A percentile compares a stretch with the other conserved stretches of the same genome.
Conservation (phyloP, 2,888 invertebrate species). For the Himalopsyche tibetana region DNA sequence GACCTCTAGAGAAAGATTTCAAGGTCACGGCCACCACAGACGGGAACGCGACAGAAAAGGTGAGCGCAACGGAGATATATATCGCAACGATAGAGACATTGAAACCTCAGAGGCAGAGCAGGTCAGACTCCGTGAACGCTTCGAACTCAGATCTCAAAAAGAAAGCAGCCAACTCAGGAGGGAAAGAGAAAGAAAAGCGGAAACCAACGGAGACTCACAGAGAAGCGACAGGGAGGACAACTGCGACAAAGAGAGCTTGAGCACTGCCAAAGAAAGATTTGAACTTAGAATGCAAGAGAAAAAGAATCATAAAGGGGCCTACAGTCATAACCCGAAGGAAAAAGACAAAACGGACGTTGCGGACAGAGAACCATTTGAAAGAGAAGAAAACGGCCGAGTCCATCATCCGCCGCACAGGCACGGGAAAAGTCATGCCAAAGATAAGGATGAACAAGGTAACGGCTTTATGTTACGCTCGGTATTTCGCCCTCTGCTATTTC, state of each 20-base stretch:
- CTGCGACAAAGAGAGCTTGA: slow-evolving; percentile 53
- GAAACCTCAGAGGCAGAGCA: slow-evolving; percentile 1
- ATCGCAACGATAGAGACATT: not conserved
- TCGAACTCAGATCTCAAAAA: slow-evolving; percentile 49
- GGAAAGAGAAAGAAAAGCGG: slow-evolving; percentile 51
- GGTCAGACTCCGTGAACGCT: slow-evolving; percentile 9
- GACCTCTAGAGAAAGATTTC: slow-evolving; percentile 53
- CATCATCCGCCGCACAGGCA: slow-evolving; percentile 53
- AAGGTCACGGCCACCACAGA: slow-evolving; percentile 17
- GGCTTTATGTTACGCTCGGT: slow-evolving; percentile 10
- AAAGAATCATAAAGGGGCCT: slow-evolving; percentile 60
- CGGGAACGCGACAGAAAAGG: not conserved
- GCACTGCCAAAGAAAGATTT: slow-evolving; percentile 55
- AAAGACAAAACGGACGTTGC: slow-evolving; percentile 56
- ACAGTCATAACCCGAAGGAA: slow-evolving; percentile 53
- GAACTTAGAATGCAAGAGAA: slow-evolving; percentile 59
- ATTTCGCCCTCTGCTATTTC: not conserved
- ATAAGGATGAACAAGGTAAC: slow-evolving; percentile 65
- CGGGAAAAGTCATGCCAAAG: slow-evolving; percentile 60
- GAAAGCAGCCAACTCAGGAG: slow-evolving; percentile 47
- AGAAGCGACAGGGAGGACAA: slow-evolving; percentile 54
- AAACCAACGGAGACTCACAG: slow-evolving; percentile 58
- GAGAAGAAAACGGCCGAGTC: slow-evolving; percentile 52
- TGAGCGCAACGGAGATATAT: not conserved
- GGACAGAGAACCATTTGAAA: slow-evolving; percentile 36